These are phyloP conservation scores for Moxostoma hubbsi DNA, from an alignment of 2,797 vertebrate genomes.

Conservation along the genomic window DNA sequence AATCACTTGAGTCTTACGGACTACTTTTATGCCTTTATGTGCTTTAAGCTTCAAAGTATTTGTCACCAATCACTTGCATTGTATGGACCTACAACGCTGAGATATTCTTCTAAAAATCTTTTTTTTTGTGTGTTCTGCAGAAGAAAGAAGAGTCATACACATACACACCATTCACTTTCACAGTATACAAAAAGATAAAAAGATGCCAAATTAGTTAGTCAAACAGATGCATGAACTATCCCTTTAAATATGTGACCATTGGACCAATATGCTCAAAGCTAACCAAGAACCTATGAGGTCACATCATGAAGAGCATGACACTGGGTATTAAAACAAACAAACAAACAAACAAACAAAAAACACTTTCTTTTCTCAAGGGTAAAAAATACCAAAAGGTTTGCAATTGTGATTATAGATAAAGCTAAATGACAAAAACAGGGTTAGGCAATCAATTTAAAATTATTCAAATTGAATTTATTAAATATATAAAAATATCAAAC, in stretches of 20 bases:
- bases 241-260: neutral
- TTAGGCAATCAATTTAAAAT: neutral
- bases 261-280: neutral
- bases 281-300: neutral
- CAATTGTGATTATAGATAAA: neutral
- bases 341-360: neutral
- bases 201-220: no score
- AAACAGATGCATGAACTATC: no score
- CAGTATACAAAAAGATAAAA: no score
- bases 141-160: no score
- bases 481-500: conserved; percentile 10
- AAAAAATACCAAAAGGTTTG: neutral
- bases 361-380: neutral
- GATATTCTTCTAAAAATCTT: no score
- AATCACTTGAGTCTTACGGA: no score
- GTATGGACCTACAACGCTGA: no score
- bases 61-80: no score
- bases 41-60: no score
- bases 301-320: neutral
- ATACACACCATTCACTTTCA: no score
- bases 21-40: no score
- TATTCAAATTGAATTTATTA: neutral
- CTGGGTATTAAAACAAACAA: neutral
- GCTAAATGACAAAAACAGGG: neutral
- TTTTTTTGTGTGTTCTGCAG: no score